phyloP scores from a whole-genome alignment of 92 coral and sea anemone genomes.

The Phenganax subtilis region DNA sequence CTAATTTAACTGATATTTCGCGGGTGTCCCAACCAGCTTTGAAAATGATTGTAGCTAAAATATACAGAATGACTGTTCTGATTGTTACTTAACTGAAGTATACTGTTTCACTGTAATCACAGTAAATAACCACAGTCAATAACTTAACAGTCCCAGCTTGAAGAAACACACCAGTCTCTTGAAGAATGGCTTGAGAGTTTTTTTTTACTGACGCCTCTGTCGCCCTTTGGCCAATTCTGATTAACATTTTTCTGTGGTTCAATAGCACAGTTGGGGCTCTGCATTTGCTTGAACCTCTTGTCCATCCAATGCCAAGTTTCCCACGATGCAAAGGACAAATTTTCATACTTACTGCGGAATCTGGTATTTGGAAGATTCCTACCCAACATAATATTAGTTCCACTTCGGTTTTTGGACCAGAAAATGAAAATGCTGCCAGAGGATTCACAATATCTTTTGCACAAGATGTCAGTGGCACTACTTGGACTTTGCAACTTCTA shows the following conservation, averaged over 20 bases:
- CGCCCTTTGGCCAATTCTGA: conserved; percentile 62
- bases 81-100: not conserved
- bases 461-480: conserved; percentile 52
- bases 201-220: conserved; percentile 52
- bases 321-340: conserved; percentile 62
- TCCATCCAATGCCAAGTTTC: conserved; percentile 63
- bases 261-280: conserved; percentile 56
- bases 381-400: conserved; percentile 62
- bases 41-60: too few relatives aligned
- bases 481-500: not conserved
- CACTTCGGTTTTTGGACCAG: conserved; percentile 56
- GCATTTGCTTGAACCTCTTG: conserved; percentile 61
- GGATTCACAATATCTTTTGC: conserved; percentile 46
- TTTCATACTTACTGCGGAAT: conserved; percentile 47
- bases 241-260: conserved; percentile 51
- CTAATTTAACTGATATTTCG: too few relatives aligned
- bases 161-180: conserved; percentile 57
- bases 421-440: conserved; percentile 40
- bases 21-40: too few relatives aligned
- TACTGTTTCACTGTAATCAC: conserved; percentile 7
- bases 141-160: conserved; percentile 62
- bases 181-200: conserved; percentile 48
- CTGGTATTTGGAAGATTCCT: conserved; percentile 40
- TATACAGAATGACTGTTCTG: conserved; percentile 5
- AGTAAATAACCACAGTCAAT: not conserved